Evolutionary conservation across 92 coral and sea anemone species (phyloP).

Genomic region (Epizoanthus rinbou): DNA sequence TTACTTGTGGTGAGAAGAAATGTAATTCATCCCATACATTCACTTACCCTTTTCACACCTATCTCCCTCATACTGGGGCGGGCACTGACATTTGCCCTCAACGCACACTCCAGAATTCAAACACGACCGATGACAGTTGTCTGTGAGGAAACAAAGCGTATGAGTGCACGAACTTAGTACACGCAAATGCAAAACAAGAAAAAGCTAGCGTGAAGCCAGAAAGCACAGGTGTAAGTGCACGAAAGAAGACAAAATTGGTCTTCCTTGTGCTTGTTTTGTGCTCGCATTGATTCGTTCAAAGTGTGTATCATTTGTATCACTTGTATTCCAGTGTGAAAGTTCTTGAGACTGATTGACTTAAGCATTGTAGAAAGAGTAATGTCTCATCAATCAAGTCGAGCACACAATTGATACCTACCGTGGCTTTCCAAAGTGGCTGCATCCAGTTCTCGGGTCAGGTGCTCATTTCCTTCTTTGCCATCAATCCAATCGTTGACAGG

Average conservation of each 20-base stretch:
- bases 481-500: slow-evolving; percentile 80
- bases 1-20: not conserved
- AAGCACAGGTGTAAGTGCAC: not conserved
- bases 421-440: slow-evolving; percentile 44
- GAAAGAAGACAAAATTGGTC: too few species aligned
- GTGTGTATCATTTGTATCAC: too few species aligned
- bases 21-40: not conserved
- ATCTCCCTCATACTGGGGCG: slow-evolving; percentile 75
- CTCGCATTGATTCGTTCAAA: too few species aligned
- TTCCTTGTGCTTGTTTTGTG: too few species aligned
- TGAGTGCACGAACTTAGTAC: too few species aligned
- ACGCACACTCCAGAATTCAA: slow-evolving; percentile 80
- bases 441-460: slow-evolving; percentile 51
- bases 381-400: not conserved
- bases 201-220: not conserved
- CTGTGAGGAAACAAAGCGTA: slow-evolving; percentile 25
- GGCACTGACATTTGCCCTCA: slow-evolving; percentile 83
- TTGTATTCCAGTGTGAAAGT: too few species aligned
- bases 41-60: slow-evolving; percentile 75
- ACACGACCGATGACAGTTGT: slow-evolving; percentile 69
- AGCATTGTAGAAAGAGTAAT: too few species aligned
- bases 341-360: too few species aligned
- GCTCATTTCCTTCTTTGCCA: slow-evolving; percentile 58
- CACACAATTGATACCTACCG: slow-evolving; percentile 28
- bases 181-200: not conserved